Conservation (phyloP, 2,888 invertebrate genomes). For the Leucozona laternaria region DNA sequence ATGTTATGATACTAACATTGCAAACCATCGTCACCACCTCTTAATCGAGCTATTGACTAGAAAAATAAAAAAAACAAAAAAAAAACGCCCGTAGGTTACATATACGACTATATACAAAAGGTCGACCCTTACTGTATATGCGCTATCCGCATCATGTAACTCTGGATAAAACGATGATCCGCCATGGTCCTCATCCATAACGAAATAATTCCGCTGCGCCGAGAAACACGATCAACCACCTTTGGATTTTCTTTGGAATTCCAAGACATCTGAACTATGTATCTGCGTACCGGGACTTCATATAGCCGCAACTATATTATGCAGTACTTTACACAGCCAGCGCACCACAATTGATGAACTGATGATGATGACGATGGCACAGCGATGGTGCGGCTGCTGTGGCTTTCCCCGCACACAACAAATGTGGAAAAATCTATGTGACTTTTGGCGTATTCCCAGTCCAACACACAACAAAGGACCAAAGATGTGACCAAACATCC, state of each 20-base stretch:
- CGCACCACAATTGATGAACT: constrained; percentile 66
- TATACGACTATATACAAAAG: constrained; percentile 50
- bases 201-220: constrained; percentile 64
- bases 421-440: constrained; percentile 41
- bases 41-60: constrained; percentile 1
- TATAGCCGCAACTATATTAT: not conserved
- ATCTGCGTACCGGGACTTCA: constrained; percentile 45
- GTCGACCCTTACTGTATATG: constrained; percentile 69
- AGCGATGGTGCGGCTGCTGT: not conserved
- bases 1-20: constrained; percentile 57
- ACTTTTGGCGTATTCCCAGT: constrained; percentile 59
- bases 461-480: constrained; percentile 34
- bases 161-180: constrained; percentile 64
- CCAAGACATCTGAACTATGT: constrained; percentile 52
- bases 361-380: constrained; percentile 41
- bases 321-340: constrained; percentile 25
- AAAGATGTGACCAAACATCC: constrained; percentile 69
- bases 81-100: constrained; percentile 61
- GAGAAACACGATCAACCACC: constrained; percentile 53
- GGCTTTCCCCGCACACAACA: constrained; percentile 9
- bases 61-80: constrained; percentile 4
- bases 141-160: constrained; percentile 45
- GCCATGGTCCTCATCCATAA: constrained; percentile 69
- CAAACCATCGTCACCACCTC: constrained; percentile 65
- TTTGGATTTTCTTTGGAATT: constrained; percentile 55